Percentiles rank a stretch among this genome's conserved stretches.
These are phyloP conservation scores for Manis pentadactyla DNA, from an alignment of 2,797 vertebrate genomes.

Conservation along the genomic window DNA sequence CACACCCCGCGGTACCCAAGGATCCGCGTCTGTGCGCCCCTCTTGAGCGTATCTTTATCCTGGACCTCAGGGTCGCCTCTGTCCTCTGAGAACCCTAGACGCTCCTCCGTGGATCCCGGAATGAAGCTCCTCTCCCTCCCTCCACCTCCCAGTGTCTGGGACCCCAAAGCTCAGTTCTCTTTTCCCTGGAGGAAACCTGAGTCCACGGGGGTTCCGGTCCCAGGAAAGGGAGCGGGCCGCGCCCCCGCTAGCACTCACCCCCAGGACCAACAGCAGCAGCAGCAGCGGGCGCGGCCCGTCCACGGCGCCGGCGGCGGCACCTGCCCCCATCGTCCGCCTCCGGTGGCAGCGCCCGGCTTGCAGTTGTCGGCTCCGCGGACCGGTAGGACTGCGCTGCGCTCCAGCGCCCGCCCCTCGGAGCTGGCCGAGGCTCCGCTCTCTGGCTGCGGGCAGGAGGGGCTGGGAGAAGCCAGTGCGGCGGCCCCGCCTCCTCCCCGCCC, in stretches of 20 bases:
- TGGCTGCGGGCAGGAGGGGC: slow-evolving; percentile 62
- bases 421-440: slow-evolving; percentile 64
- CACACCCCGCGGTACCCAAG: not conserved
- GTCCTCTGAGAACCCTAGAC: not conserved
- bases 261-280: slow-evolving; percentile 75
- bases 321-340: slow-evolving; percentile 65
- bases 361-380: slow-evolving; percentile 44
- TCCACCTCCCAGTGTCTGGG: not conserved
- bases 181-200: not conserved
- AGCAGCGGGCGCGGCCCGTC: slow-evolving; percentile 70
- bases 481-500: slow-evolving; percentile 79
- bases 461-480: slow-evolving; percentile 68
- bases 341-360: slow-evolving; percentile 53
- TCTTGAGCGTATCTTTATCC: not conserved
- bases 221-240: not conserved
- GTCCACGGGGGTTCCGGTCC: slow-evolving; percentile 10
- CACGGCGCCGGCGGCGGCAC: slow-evolving; percentile 76
- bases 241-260: slow-evolving; percentile 78
- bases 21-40: not conserved
- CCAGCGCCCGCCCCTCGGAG: slow-evolving; percentile 43
- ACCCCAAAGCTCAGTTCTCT: not conserved
- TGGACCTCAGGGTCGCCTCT: not conserved
- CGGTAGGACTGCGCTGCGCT: slow-evolving; percentile 29
- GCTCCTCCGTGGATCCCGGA: not conserved
- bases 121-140: not conserved